Percentiles rank a stretch among this genome's conserved stretches.
Evolutionary conservation across 1,140 invertebrate species (phyloP).

Genomic region (Drosophila orena): DNA sequence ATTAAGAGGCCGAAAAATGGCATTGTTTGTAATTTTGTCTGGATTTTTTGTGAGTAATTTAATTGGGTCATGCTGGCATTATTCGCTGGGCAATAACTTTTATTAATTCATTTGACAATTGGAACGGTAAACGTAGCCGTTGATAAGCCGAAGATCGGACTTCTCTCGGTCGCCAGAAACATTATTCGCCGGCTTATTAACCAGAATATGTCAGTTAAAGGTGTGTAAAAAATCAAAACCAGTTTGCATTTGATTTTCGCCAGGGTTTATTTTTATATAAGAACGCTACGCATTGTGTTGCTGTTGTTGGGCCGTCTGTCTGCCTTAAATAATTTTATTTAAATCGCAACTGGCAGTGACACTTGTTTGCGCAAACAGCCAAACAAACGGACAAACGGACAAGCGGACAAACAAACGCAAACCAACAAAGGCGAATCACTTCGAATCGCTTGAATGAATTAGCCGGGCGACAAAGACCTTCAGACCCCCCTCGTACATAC

Average conservation of each 20-base stretch:
- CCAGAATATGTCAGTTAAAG: slow-evolving; percentile 43
- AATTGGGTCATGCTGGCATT: slow-evolving; percentile 67
- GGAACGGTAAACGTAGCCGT: slow-evolving; percentile 37
- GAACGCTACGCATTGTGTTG: slow-evolving; percentile 16
- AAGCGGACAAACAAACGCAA: slow-evolving; percentile 50
- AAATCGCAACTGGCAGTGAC: slow-evolving; percentile 71
- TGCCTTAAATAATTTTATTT: slow-evolving; percentile 71
- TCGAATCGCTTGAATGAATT: slow-evolving; percentile 71
- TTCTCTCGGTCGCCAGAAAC: slow-evolving; percentile 4
- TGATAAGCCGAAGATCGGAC: slow-evolving; percentile 21
- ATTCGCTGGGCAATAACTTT: slow-evolving; percentile 32
- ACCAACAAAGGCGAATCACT: slow-evolving; percentile 41
- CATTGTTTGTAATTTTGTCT: background rate
- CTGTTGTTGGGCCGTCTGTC: slow-evolving; percentile 33
- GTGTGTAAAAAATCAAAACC: slow-evolving; percentile 48
- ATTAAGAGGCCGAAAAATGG: background rate
- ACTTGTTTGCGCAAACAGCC: slow-evolving; percentile 70
- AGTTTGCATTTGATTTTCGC: slow-evolving; percentile 69
- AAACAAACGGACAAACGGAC: slow-evolving; percentile 48
- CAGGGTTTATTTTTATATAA: slow-evolving; percentile 52
- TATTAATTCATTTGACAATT: slow-evolving; percentile 56
- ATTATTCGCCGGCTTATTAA: slow-evolving; percentile 32
- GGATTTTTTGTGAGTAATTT: slow-evolving; percentile 20
- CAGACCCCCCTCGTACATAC: slow-evolving; percentile 1
- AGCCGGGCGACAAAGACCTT: slow-evolving; percentile 17